Conservation (phyloP, 2,797 vertebrate species). For the Erethizon dorsatum region DNA sequence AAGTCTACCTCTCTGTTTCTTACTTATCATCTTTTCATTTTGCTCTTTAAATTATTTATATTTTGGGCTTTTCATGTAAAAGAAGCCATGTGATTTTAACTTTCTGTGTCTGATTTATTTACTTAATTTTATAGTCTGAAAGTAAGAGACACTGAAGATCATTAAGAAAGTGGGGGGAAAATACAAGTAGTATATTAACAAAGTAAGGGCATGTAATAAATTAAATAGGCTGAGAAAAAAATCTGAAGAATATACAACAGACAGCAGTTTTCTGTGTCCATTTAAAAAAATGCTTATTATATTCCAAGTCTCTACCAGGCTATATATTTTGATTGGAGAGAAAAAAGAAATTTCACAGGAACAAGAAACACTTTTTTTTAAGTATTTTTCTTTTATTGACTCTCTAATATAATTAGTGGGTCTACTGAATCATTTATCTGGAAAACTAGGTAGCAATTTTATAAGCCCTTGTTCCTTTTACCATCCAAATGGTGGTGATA, state of each 20-base stretch:
- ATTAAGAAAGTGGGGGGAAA: not conserved
- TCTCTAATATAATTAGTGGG: not conserved
- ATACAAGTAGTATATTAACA: not conserved
- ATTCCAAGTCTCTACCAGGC: not conserved
- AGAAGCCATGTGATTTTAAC: not conserved
- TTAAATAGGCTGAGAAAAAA: not conserved
- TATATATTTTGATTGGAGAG: not conserved
- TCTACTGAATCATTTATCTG: not conserved
- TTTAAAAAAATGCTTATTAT: not conserved
- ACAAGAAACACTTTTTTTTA: not conserved
- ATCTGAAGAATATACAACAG: not conserved
- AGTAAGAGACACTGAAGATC: not conserved
- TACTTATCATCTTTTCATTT: not conserved
- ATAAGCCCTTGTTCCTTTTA: not conserved
- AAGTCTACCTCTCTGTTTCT: not conserved
- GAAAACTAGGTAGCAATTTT: not conserved
- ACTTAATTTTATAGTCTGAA: not conserved
- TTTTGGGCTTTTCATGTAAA: not conserved
- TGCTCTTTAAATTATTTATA: not conserved
- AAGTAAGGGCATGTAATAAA: not conserved
- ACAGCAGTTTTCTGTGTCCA: not conserved
- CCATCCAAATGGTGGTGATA: not conserved
- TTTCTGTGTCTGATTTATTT: not conserved
- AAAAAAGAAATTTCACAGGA: not conserved
- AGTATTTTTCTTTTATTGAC: not conserved